Base-by-base conservation (phyloP, 2,797 vertebrate genomes). In the Alcedo atthis region DNA sequence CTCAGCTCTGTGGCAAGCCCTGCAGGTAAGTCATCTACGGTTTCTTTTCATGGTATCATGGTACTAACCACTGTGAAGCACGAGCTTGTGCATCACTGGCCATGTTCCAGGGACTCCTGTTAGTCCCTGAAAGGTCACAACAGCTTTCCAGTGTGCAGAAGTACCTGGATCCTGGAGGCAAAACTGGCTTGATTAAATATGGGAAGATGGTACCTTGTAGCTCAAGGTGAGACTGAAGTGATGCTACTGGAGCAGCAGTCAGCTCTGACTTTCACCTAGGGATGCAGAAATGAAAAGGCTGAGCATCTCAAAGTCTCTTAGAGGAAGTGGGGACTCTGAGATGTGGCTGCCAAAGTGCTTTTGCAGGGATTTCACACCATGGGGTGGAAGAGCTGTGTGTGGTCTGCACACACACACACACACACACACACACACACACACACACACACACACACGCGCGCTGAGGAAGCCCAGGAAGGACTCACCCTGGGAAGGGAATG, bases 391-490 rank as follows among this genome's bases (percentile, higher is more conserved):
- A 43, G 20, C 45, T 33, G 30, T 10, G 35, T 1, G 1, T 11
- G 45, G 24, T 25, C 54, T 57, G 33, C 12, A 25, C 24, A 8
- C 2, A 30, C n/a, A 32, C 2, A 5, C 0, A 37, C 35, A 37
- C 37, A 14, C 37, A 6, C 37, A 40, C n/a, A 30, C 2, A 5
- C 35, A 37, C 37, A 6, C 37, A 6, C 37, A 15, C 24, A 8
- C 2, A 30, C 12, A 25, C 24, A 8, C 2, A 30, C 12, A 25
- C 24, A 8, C 2, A 30, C n/a, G 26, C 2, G 5, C 0, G 0
- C 33, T 42, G 74, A 13, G 20, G 59, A 2, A 81, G 48, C 32
- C 40, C 28, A n/a, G 19, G 20, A 66, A 63, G 22, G 45, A 22
- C 22, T 43, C 9, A 1, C 17, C 15, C 53, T 10, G 37, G 42